Conservation (phyloP, 1,140 invertebrate species). For the Hermatobates lingyangjiaoensis region DNA sequence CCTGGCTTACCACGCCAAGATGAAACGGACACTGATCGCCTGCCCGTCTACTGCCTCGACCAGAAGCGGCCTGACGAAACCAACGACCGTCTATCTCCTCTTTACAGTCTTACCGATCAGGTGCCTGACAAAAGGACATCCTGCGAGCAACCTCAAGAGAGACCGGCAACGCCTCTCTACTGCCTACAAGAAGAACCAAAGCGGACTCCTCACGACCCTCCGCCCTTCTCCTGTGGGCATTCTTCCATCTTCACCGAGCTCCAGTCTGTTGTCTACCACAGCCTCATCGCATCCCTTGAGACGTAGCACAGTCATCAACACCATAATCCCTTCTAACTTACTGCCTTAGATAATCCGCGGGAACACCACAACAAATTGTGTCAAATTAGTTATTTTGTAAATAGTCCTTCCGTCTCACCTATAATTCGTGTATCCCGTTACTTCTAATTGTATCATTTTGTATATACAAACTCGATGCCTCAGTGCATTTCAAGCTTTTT, state of each 20-base stretch:
- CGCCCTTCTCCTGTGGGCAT: conserved; percentile 35
- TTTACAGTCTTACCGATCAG: neutral
- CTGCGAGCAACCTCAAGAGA: neutral
- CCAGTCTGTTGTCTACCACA: conserved; percentile 44
- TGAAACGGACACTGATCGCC: too few relatives aligned
- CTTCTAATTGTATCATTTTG: neutral
- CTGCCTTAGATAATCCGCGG: conserved; percentile 10
- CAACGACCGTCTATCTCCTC: too few relatives aligned
- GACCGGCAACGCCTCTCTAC: conserved; percentile 2
- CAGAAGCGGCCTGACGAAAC: neutral
- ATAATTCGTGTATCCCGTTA: neutral
- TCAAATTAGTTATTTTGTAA: conserved; percentile 3
- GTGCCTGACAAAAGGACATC: neutral
- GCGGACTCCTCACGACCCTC: neutral
- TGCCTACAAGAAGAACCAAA: too few relatives aligned
- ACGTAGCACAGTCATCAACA: conserved; percentile 27
- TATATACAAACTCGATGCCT: neutral
- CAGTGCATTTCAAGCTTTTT: neutral
- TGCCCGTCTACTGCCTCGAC: too few relatives aligned
- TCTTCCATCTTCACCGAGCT: conserved; percentile 46
- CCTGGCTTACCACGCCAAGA: conserved; percentile 2
- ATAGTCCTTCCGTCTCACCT: conserved; percentile 1
- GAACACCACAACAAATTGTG: conserved; percentile 6
- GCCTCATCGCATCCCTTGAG: conserved; percentile 44
- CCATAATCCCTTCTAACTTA: neutral